Evolutionary conservation across 2,888 invertebrate genomes (phyloP).

Genomic region (Thyatira batis): DNA sequence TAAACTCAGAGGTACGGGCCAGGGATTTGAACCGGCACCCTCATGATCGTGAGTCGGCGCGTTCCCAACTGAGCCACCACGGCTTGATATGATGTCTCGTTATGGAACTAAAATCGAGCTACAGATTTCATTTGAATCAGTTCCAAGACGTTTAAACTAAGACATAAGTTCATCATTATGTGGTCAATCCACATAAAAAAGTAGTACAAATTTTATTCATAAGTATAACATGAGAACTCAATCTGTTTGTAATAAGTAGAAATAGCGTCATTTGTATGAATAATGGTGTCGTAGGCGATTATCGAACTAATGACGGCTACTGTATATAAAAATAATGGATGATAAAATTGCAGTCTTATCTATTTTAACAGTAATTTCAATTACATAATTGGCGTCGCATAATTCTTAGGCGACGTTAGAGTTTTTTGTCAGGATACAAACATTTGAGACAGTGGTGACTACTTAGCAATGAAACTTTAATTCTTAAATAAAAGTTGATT

Average conservation of each 20-base stretch:
- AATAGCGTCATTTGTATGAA: constrained; percentile 25
- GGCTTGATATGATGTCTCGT: no score
- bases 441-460: neutral
- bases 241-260: constrained; percentile 10
- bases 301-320: constrained; percentile 17
- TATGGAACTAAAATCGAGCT: no score
- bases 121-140: no score
- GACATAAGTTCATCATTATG: neutral
- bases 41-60: no score
- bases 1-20: no score
- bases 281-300: constrained; percentile 21
- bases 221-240: neutral
- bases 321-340: constrained; percentile 9
- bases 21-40: no score
- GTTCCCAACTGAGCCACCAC: no score
- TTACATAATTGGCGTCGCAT: neutral
- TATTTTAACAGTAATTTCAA: neutral
- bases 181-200: neutral
- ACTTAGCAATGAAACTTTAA: constrained; percentile 5
- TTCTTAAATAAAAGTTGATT: constrained; percentile 18
- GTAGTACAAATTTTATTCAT: neutral
- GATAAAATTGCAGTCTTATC: neutral
- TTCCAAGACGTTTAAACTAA: no score
- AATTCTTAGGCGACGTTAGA: neutral
- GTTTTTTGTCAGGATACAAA: neutral